phyloP scores from a whole-genome alignment of 2,113 vertebrate genomes.

The Anarrhichthys ocellatus region DNA sequence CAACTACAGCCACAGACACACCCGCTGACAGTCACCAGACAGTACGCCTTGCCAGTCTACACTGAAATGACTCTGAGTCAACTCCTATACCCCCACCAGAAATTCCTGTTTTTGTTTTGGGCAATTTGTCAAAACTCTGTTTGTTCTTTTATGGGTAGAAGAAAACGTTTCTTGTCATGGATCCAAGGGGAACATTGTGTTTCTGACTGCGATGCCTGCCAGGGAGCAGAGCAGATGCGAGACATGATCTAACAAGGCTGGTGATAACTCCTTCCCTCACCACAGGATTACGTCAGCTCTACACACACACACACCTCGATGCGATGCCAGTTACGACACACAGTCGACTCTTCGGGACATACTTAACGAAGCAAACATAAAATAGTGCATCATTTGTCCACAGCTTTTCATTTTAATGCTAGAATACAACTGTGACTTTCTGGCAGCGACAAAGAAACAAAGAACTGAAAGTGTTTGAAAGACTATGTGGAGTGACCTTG shows the following conservation, averaged over 20 bases:
- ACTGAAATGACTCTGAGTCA: constrained; percentile 21
- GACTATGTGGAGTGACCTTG: constrained; percentile 1
- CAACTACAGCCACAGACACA: constrained; percentile 24
- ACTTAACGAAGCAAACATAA: not conserved
- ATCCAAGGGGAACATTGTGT: constrained; percentile 62
- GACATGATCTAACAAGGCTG: constrained; percentile 75
- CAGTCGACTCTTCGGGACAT: not conserved
- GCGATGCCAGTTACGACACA: constrained; percentile 16
- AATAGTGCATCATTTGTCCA: not conserved
- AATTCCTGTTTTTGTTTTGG: constrained; percentile 21
- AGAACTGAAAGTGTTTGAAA: not conserved
- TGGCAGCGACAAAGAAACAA: not conserved
- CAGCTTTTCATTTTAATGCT: not conserved
- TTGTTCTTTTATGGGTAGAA: constrained; percentile 43
- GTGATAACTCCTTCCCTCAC: constrained; percentile 57
- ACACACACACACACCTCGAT: constrained; percentile 35
- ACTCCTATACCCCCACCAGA: not conserved
- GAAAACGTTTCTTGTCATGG: constrained; percentile 51
- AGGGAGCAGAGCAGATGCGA: constrained; percentile 44
- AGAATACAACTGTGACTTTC: not conserved
- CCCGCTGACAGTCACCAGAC: constrained; percentile 17
- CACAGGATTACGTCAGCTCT: constrained; percentile 46
- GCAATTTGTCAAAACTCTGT: constrained; percentile 32
- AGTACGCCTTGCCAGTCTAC: constrained; percentile 1
- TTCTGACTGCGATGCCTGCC: constrained; percentile 50